Percentiles rank a stretch among this genome's conserved stretches.
Conservation (phyloP, 2,888 invertebrate genomes). For the Rotaria magnacalcarata region DNA sequence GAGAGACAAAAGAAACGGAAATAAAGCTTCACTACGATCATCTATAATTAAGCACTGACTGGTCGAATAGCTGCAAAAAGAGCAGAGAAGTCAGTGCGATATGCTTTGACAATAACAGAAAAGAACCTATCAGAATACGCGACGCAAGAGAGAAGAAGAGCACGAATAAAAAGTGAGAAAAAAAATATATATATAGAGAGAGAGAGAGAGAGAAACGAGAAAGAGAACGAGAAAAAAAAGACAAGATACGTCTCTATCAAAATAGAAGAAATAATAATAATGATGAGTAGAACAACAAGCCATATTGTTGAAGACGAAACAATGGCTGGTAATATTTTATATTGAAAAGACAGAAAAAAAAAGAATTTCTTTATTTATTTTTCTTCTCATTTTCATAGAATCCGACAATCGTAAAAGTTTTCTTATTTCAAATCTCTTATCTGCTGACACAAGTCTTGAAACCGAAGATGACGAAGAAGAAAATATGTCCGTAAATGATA, state of each 20-base stretch:
- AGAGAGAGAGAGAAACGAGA: neutral
- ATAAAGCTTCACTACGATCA: conserved; percentile 7
- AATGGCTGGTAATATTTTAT: neutral
- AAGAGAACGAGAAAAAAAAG: neutral
- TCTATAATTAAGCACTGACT: neutral
- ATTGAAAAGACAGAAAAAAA: neutral
- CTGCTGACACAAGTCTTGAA: neutral
- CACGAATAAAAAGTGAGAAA: conserved; percentile 26
- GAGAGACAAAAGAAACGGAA: neutral
- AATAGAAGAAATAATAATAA: conserved; percentile 7
- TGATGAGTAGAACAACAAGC: neutral
- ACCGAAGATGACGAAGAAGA: neutral
- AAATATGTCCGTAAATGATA: neutral
- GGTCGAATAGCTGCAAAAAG: neutral
- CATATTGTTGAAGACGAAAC: neutral
- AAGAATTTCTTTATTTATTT: neutral
- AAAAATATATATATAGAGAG: neutral
- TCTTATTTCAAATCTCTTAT: neutral
- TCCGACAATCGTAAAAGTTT: neutral
- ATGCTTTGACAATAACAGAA: neutral
- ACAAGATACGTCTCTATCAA: neutral
- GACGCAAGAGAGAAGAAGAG: conserved; percentile 4
- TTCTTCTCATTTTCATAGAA: neutral
- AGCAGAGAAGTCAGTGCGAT: neutral
- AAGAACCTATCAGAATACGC: conserved; percentile 11